Conservation (phyloP, 2,888 invertebrate genomes). For the Ormia ochracea region DNA sequence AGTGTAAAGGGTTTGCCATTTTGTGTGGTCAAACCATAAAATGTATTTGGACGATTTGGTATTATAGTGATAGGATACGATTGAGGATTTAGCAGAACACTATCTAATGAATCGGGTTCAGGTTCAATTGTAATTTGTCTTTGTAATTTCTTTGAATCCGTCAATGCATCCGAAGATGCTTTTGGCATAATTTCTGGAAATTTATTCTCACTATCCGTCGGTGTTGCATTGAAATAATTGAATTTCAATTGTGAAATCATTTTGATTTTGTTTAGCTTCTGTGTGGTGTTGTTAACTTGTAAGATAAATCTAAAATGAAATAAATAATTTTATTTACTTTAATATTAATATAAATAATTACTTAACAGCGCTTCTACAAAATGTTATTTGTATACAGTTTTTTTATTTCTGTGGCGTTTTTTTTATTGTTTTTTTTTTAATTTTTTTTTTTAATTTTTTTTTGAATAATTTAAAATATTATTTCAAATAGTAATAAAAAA, state of each 20-base stretch:
- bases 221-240: slow-evolving; percentile 54
- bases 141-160: slow-evolving; percentile 51
- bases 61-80: slow-evolving; percentile 76
- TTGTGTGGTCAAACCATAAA: slow-evolving; percentile 71
- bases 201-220: slow-evolving; percentile 15
- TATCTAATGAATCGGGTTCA: slow-evolving; percentile 76
- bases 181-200: slow-evolving; percentile 17
- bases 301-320: slow-evolving; percentile 23
- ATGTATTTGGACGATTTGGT: slow-evolving; percentile 74
- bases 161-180: background rate
- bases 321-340: background rate
- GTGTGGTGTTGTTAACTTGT: background rate
- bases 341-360: background rate
- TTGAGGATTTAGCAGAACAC: slow-evolving; percentile 75
- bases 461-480: background rate
- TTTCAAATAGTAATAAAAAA: background rate
- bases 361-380: background rate
- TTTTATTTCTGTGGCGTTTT: background rate
- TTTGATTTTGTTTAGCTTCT: slow-evolving; percentile 9
- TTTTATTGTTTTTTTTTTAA: no score
- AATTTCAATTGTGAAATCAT: slow-evolving; percentile 61
- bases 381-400: background rate
- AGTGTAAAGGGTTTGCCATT: slow-evolving; percentile 73
- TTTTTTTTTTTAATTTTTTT: background rate
- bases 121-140: slow-evolving; percentile 73